Conservation (phyloP, 2,797 vertebrate genomes). For the Oreochromis mossambicus region DNA sequence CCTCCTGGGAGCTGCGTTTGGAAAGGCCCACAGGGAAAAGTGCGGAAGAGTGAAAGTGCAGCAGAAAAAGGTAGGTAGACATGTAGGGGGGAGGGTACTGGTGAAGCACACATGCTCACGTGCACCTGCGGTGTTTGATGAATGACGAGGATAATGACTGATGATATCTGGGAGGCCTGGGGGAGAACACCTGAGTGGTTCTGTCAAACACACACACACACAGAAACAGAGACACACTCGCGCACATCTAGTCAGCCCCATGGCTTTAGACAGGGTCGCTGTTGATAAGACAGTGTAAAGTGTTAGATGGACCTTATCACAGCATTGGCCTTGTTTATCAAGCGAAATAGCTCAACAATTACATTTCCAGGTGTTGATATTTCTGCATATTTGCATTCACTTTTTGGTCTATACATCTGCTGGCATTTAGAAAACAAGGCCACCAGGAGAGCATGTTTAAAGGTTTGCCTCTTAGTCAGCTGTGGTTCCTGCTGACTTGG, state of each 20-base stretch:
- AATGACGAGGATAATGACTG: slow-evolving; percentile 75
- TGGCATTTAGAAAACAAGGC: not conserved
- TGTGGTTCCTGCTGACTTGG: not conserved
- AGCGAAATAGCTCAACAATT: slow-evolving; percentile 17
- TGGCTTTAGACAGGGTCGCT: slow-evolving; percentile 21
- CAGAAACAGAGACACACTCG: not conserved
- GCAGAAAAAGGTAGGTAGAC: slow-evolving; percentile 30
- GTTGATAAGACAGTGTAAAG: slow-evolving; percentile 41
- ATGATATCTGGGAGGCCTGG: slow-evolving; percentile 68
- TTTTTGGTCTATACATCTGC: not conserved
- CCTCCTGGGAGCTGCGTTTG: slow-evolving; percentile 40
- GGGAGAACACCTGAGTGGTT: slow-evolving; percentile 77
- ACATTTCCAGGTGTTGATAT: slow-evolving; percentile 8
- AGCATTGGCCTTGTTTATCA: slow-evolving; percentile 42
- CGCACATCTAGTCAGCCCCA: not conserved
- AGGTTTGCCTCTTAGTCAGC: not conserved
- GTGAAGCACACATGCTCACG: slow-evolving; percentile 26
- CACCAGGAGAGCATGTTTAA: not conserved
- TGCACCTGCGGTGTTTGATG: slow-evolving; percentile 72
- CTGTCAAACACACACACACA: slow-evolving; percentile 39
- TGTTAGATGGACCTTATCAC: slow-evolving; percentile 35
- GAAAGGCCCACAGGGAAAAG: slow-evolving; percentile 29
- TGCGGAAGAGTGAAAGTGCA: slow-evolving; percentile 32
- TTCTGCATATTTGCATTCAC: not conserved
- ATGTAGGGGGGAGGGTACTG: not conserved